Percentiles rank a stretch among this genome's conserved stretches.
phyloP scores from a whole-genome alignment of 1,140 invertebrate genomes.

The Daktulosphaira vitifoliae region DNA sequence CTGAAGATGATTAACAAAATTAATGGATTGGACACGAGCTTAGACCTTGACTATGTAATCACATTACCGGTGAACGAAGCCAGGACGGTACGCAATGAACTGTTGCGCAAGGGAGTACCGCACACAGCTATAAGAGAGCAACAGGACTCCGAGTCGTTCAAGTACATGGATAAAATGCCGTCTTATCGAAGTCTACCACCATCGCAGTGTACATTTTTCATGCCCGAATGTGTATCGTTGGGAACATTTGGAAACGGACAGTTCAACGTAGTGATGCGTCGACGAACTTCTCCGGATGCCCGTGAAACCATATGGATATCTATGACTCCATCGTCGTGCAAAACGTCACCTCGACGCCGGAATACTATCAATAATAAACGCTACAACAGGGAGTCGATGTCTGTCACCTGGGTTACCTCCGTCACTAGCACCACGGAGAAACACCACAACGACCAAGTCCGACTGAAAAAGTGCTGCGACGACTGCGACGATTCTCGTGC shows the following conservation, averaged over 20 bases:
- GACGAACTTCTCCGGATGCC: background rate
- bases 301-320: slow-evolving; percentile 14
- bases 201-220: background rate
- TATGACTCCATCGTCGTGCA: background rate
- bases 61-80: background rate
- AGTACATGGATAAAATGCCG: too few species aligned
- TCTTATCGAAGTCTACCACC: background rate
- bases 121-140: too few species aligned
- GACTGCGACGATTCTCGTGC: too few species aligned
- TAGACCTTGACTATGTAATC: background rate
- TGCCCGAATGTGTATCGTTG: background rate
- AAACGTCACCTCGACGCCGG: too few species aligned
- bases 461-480: too few species aligned
- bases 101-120: background rate
- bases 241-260: background rate
- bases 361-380: too few species aligned
- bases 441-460: too few species aligned
- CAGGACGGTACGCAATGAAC: background rate
- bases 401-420: too few species aligned
- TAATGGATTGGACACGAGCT: background rate
- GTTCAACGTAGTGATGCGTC: background rate
- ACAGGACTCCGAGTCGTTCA: too few species aligned
- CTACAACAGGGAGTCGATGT: too few species aligned
- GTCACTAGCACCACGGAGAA: too few species aligned
- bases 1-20: too few species aligned